Evolutionary conservation across 1,140 invertebrate species (phyloP), one percentile per base, ranked within the genome.

Genomic region (Varroa destructor): DNA sequence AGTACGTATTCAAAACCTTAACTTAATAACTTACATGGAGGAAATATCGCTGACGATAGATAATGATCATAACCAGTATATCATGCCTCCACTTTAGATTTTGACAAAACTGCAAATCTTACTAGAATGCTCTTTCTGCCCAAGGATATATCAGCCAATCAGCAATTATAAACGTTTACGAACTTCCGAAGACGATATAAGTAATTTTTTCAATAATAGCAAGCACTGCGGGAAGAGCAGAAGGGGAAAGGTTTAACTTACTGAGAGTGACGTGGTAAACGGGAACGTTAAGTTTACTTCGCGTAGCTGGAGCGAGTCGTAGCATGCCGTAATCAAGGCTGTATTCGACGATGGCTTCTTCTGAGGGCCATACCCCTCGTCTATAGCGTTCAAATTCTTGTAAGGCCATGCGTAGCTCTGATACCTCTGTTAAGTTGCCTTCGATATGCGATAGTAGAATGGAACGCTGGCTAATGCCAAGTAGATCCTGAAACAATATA

Each of bases 301-400:
- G 82, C 0, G 90, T 89, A 43, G 85, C 85, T 0, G 91, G 87
- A 10, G 90, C 91, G 14, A 99, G 81, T 2, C 95, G 84, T 55
- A 99, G 81, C 78, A 97, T 93, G 1, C 96, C 95, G 81, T 98
- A 97, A 79, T 98, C 93, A 73, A 97, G 81, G 1, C 94, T 91
- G 84, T 97, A 99, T 80, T 99, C 96, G 3, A 98, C 88, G 55
- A 98, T 96, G 78, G 97, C 97, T 77, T 93, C 89, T 76, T 96
- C 92, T 76, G 93, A 89, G 78, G 85, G 81, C 87, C 87, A 88
- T 71, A 85, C 88, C 86, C 76, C 74, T 82, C 79, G 73, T 61
- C 56, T 25, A 36, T 72, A 72, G 55, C 56, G 42, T 36, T 51
- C n/a, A 72, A 56, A 70, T 73, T 74, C 57, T 40, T 74, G 55